A percentile compares a stretch with the other conserved stretches of the same genome.
phyloP scores from a whole-genome alignment of 2,888 invertebrate species.

The Amblyteles armatorius region DNA sequence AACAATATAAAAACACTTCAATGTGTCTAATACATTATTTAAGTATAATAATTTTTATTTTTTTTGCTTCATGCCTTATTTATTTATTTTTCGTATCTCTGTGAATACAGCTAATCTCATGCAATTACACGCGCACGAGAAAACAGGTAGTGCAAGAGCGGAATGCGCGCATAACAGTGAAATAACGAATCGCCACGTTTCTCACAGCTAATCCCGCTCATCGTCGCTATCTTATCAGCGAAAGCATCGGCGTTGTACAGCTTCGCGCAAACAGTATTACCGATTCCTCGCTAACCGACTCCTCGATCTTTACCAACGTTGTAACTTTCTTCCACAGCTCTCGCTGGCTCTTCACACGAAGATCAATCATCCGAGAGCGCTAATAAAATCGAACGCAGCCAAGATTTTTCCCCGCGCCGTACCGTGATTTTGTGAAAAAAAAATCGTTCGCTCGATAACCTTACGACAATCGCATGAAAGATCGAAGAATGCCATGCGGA shows the following conservation, averaged over 20 bases:
- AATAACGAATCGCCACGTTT: not conserved
- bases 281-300: not conserved
- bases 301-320: slow-evolving; percentile 15
- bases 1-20: too few species aligned
- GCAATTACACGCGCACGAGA: not conserved
- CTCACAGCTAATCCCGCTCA: not conserved
- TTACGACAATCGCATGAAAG: not conserved
- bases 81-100: not conserved
- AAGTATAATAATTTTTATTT: too few species aligned
- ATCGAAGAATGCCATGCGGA: slow-evolving; percentile 79
- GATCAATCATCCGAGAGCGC: slow-evolving; percentile 16
- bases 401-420: not conserved
- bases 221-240: not conserved
- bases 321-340: slow-evolving; percentile 43
- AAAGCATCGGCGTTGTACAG: not conserved
- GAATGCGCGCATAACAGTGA: not conserved
- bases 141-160: not conserved
- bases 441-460: not conserved
- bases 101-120: not conserved
- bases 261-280: not conserved
- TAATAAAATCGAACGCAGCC: not conserved
- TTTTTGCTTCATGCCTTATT: not conserved
- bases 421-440: not conserved
- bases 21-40: too few species aligned
- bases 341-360: slow-evolving; percentile 8